Evolutionary conservation across 2,888 invertebrate genomes (phyloP), one percentile per base, ranked within the genome.

Genomic region (Idaea biselata): DNA sequence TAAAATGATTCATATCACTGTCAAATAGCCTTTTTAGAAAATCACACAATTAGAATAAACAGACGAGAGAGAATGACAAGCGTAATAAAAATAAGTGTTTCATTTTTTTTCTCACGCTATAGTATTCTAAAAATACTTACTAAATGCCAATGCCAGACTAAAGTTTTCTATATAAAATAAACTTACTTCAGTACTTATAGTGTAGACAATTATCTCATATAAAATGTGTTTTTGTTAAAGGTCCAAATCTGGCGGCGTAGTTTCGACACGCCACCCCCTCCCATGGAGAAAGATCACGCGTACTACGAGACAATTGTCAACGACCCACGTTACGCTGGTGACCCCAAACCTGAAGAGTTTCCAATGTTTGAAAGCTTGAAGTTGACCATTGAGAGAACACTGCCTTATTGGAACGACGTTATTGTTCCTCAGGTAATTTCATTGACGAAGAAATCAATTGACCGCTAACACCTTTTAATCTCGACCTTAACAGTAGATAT

Each of bases 231-330:
- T 18, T 64, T 31, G 55, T 69, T 65, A 11, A 63, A 95, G 95
- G 97, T 97, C 8, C 95, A 96, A 87, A 95, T 96, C 74, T 97
- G 97, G 97, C 94, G 97, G 69, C 94, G 97, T 66, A 96, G 97
- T 73, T 97, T 95, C 72, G 96, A 97, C 74, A 94, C 95, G 1
- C 95, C 96, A 1, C 97, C 97, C 18, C 97, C 97, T 44, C 90
- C 96, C 0, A 97, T 97, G 94, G 95, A 96, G 66, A 87, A 93
- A 18, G 94, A 94, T 54, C 96, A 97, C 83, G 94, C 94, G 0
- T 97, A 97, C 84, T 96, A 96, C 77, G 93, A 95, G 1, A 90
- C 88, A 16, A 97, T 97, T 74, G 94, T 95, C 7, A 95, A 96
- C 18, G 97, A 97, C 82, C 92, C 95, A 0, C 94, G 96, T 63